Base-by-base conservation (phyloP, 2,113 vertebrate species). In the Heterotis niloticus region DNA sequence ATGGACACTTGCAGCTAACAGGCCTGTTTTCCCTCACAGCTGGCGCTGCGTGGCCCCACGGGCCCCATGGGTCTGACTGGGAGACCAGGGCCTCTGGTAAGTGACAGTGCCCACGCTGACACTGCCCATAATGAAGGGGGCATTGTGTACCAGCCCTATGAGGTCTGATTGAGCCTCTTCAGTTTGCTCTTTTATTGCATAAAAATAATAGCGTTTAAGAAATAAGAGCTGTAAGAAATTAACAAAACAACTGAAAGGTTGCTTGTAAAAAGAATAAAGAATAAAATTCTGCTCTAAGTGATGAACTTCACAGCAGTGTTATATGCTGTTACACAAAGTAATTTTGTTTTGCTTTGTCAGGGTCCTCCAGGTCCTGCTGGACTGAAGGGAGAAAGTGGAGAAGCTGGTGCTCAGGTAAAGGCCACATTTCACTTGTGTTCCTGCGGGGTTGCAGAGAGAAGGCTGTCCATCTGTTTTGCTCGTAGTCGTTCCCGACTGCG, bases 21-120 rank as follows among this genome's bases (percentile, higher is more conserved):
- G 74, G 74, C 10, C n/a, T 62, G n/a, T 52, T 69, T 76, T 44
- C 71, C 5, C 70, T 87, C 85, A 74, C 83, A 99, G 97, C 83
- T 99, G 87, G 94, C 97, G 0, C 84, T 98, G 92, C 94, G 95
- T 82, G 97, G 97, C 66, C 96, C 96, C 0, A 94, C 94, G 0
- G 97, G 97, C 65, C 94, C 97, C 0, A 92, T 98, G 82, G 97
- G 97, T 10, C 94, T 98, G 10, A 95, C 94, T 0, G 97, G 97
- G 80, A 88, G 97, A 66, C 94, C 97, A 0, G 97, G 97, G 51
- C 96, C 96, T 0, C 84, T 99, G 94, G 97, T 98, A 80, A 90
- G 92, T 85, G 56, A 59, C 51, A 34, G 14, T 62, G 74, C 20
- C 59, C 26, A 54, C 24, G 57, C 81, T 87, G 59, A 51, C 13